Evolutionary conservation across 2,888 invertebrate species (phyloP), one percentile per base, ranked within the genome.

Genomic region (Trichogramma evanescens): DNA sequence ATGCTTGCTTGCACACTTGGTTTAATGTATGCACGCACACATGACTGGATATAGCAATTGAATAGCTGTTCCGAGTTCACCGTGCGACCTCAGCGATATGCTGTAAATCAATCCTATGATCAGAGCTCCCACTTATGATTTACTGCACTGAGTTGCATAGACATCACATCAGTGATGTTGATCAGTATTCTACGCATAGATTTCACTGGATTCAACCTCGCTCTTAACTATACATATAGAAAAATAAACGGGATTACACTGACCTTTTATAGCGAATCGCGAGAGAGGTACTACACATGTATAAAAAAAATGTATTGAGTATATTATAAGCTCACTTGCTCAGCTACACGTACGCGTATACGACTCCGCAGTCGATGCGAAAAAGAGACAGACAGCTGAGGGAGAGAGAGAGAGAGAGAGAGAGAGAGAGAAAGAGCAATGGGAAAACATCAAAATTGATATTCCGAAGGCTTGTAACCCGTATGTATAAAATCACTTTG

Each of bases 371-470:
- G 26, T 48, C 43, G 44, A 52, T 42, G 8, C 10, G 38, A 40
- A 9, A n/a, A 4, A 40, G 49, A 49, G 26, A 6, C 9, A 42
- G 50, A 7, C 41, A 26, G 26, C 26, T 26, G 45, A 13, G n/a
- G n/a, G 49, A 52, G 50, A 54, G 50, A n/a, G 52, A 57, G 52
- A 50, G 41, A 40, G 40, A 8, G 39, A 55, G 8, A 42, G 10
- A 52, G 10, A n/a, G 44, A 5, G 45, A 42, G 9, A 3, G 7
- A n/a, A 6, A 9, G 59, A 63, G 62, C 63, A 62, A 62, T 59
- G 66, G 65, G 63, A 68, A 71, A 73, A 73, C 70, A 72, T 71
- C 71, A 74, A 74, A 74, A 75, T 76, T 75, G 73, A 74, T 76
- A 76, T 76, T 76, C 76, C 66, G 69, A 45, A 41, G 68, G 66